Conservation (phyloP, 2,113 vertebrate species). For the Marcusenius ussheri region DNA sequence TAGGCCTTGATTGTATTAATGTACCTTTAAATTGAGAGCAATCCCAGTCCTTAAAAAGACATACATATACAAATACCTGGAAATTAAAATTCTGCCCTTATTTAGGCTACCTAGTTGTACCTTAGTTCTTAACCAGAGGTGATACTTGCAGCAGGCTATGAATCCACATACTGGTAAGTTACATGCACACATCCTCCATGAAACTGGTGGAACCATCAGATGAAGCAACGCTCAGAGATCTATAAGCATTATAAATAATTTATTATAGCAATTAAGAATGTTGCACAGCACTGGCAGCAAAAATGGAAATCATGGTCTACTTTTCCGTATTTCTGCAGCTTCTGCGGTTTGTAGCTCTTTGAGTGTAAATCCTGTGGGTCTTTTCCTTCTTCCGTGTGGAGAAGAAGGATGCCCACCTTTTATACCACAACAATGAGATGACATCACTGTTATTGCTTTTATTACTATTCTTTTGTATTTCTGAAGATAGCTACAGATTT, state of each 20-base stretch:
- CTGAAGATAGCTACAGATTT: background rate
- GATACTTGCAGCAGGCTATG: background rate
- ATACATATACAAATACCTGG: background rate
- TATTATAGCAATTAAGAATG: background rate
- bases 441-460: background rate
- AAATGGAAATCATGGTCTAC: background rate
- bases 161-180: background rate
- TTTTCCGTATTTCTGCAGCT: background rate
- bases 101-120: background rate
- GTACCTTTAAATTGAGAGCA: background rate
- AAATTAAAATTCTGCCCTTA: background rate
- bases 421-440: background rate
- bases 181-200: background rate
- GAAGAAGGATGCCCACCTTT: background rate
- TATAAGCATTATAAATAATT: background rate
- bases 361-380: background rate
- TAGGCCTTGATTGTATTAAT: background rate
- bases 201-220: background rate
- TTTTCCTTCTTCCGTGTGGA: background rate
- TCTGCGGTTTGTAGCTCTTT: background rate
- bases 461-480: background rate
- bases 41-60: background rate
- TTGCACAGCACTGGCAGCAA: background rate
- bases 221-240: background rate
- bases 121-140: background rate